These are phyloP conservation scores for Chlamydotis undulata DNA, from an alignment of 2,113 vertebrate species.

Conservation along the genomic window DNA sequence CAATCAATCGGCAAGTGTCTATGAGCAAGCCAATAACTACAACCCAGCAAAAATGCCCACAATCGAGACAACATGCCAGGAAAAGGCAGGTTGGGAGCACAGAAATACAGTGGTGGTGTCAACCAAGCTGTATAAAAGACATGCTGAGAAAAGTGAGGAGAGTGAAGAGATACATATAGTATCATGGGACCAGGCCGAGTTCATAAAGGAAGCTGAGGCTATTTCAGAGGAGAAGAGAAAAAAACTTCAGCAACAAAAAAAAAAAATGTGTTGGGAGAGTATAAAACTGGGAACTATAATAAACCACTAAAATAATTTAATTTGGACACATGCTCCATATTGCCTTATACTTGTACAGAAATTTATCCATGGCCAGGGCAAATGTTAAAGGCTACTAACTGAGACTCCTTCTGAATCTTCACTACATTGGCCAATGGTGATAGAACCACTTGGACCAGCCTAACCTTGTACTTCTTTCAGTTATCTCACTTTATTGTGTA, in stretches of 20 bases:
- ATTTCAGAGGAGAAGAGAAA: not conserved
- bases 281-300: not conserved
- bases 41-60: not conserved
- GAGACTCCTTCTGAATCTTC: not conserved
- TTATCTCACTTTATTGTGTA: not conserved
- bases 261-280: not conserved
- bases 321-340: not conserved
- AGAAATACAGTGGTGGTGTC: not conserved
- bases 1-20: not conserved
- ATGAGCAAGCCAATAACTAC: not conserved
- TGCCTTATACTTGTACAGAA: not conserved
- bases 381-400: not conserved
- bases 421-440: not conserved
- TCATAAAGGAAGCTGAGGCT: not conserved
- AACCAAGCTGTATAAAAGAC: not conserved
- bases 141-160: not conserved
- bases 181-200: not conserved
- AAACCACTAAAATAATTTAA: not conserved
- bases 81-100: not conserved
- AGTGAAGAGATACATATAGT: fast-evolving
- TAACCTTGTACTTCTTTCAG: not conserved
- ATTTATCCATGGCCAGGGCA: not conserved
- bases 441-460: not conserved
- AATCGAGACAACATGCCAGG: not conserved
- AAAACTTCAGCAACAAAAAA: not conserved